Conservation (phyloP, 2,888 invertebrate genomes). For the Apocheima hispidaria region DNA sequence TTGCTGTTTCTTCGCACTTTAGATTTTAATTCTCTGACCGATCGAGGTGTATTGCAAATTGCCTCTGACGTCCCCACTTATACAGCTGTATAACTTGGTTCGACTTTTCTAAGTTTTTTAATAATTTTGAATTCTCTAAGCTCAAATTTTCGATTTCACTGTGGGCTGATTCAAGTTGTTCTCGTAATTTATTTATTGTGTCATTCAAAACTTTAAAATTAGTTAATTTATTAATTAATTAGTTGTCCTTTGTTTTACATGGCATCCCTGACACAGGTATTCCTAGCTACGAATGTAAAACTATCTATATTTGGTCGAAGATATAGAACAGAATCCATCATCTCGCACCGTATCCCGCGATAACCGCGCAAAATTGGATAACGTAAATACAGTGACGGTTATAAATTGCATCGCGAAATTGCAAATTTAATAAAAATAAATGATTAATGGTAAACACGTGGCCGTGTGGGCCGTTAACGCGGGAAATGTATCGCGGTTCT, state of each 20-base stretch:
- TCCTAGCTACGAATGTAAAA: no score
- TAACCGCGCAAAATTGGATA: slow-evolving; percentile 15
- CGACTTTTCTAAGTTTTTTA: slow-evolving; percentile 4
- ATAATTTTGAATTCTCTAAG: slow-evolving; percentile 6
- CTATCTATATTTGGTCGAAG: neutral
- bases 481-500: neutral
- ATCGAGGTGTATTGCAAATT: neutral
- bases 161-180: slow-evolving; percentile 6
- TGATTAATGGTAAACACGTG: slow-evolving; percentile 3
- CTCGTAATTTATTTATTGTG: neutral
- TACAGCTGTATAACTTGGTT: slow-evolving; percentile 3
- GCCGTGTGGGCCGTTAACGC: neutral
- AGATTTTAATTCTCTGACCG: neutral
- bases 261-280: no score
- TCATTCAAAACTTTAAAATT: neutral
- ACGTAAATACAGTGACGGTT: slow-evolving; percentile 6
- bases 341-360: neutral
- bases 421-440: neutral
- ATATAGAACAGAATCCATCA: slow-evolving; percentile 11
- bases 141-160: slow-evolving; percentile 6
- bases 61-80: neutral
- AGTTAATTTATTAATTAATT: no score
- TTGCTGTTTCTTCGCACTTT: neutral
- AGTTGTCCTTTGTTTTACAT: no score
- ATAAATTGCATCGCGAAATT: slow-evolving; percentile 6